Base-by-base conservation (phyloP, 2,113 vertebrate species). In the Saccopteryx leptura region DNA sequence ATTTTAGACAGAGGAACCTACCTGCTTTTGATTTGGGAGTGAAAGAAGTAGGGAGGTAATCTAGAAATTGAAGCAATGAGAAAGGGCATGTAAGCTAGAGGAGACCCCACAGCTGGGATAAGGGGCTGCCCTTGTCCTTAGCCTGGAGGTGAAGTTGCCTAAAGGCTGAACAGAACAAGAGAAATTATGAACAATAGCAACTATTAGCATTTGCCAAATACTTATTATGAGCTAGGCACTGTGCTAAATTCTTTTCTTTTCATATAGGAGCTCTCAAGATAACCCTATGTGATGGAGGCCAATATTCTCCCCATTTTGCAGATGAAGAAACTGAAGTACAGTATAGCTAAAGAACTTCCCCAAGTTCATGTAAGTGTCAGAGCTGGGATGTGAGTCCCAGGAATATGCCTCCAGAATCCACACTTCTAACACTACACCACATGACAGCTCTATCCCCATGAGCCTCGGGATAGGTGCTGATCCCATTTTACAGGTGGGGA, bases 181-280 rank as follows among this genome's bases (percentile, higher is more conserved):
- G 9, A 33, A 75, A 52, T 65, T 31, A 33, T 60, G 71, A 89
- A 9, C n/a, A 80, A 85, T 4, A 54, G 10, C 33, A 58, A 46
- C 13, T 46, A 13, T 54, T 69, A 91, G 39, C 48, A 81, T 50
- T 88, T 86, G 13, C 21, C 33, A 52, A 50, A 74, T 9, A 66
- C 4, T 52, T 80, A 78, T 0, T 15, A 80, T 46, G 63, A 52
- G 39, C 19, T 13, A 31, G 28, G n/a, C 18, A 85, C 61, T 26
- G 46, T 31, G 69, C 46, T 83, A 86, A 86, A 4, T 83, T 84
- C 61, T 71, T 96, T 83, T 84, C 61, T 71, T 96, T 80, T 79
- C 12, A 13, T n/a, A 12, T 10, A 68, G 52, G 58, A 58, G 72
- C 48, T 48, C 60, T 92, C 65, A 72, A 65, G 60, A 26, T 48